Base-by-base conservation (phyloP, 1,140 invertebrate species). In the Zaprionus vittiger region DNA sequence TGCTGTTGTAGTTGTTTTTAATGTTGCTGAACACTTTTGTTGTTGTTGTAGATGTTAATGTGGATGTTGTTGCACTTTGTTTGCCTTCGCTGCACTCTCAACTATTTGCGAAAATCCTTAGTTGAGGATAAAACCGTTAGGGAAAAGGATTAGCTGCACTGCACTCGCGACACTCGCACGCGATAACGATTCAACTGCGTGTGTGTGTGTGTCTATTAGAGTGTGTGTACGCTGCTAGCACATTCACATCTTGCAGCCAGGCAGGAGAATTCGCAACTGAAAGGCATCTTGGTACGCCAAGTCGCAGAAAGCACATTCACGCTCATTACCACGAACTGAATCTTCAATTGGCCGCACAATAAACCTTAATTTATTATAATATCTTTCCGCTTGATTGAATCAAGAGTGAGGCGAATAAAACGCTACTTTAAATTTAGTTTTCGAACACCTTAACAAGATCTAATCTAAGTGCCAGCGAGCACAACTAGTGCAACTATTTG, bases 301-400 rank as follows among this genome's bases (percentile, higher is more conserved):
- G 60, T 41, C 68, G 68, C 31, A 61, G 65, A 68, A 44, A 61
- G 22, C 55, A 59, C 38, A 41, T 38, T 14, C 38, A 34, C 41
- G n/a, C 34, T 52, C 60, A 62, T 47, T 37, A 56, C 4, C 56
- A 44, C 47, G n/a, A 66, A 73, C 63, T 49, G 77, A 38, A 56
- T 69, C 68, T 72, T 79, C 84, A 87, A 87, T 87, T 89, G 84
- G 57, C 64, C 71, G 81, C 73, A 81, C 75, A 87, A 87, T 89
- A 79, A 81, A 79, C 60, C 73, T 68, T 68, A 89, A 90, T 86
- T 87, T 89, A 80, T 79, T 74, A 73, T 61, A 67, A 54, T 44
- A 49, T 44, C 28, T 52, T 47, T 79, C 17, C 3, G 5, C 62
- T 77, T 87, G 85, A 87, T 87, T 87, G 81, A 87, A 87, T 87